phyloP scores from a whole-genome alignment of 2,888 invertebrate genomes.

The Heliconius cydno region DNA sequence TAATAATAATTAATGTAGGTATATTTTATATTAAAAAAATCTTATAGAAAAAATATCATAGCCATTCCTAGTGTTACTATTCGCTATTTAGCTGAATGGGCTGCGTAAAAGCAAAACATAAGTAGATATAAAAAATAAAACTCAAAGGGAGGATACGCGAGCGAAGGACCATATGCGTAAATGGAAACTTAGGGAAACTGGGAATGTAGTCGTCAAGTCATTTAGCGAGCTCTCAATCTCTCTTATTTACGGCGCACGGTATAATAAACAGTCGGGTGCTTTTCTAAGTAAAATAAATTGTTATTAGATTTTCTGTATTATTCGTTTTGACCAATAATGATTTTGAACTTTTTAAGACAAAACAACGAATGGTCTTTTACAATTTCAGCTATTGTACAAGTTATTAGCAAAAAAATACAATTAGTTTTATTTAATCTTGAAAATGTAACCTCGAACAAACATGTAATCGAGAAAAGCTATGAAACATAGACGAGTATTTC shows the following conservation, averaged over 20 bases:
- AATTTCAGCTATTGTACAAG: no score
- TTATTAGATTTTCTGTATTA: neutral
- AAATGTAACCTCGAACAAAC: neutral
- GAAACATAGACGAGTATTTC: neutral
- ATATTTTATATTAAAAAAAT: no score
- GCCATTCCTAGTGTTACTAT: neutral
- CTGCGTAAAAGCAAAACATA: slow-evolving; percentile 1
- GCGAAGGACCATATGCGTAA: neutral
- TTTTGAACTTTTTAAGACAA: no score
- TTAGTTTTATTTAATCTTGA: neutral
- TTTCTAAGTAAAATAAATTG: neutral
- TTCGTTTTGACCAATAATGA: no score
- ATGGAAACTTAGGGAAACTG: slow-evolving; percentile 2
- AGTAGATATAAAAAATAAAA: neutral
- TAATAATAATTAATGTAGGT: no score
- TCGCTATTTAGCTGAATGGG: neutral
- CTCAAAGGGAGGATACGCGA: neutral
- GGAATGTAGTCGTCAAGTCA: neutral
- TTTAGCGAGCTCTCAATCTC: slow-evolving; percentile 1
- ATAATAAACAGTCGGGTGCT: neutral
- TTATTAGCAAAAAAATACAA: neutral
- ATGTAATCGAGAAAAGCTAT: neutral
- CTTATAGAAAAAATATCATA: no score
- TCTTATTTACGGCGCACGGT: neutral
- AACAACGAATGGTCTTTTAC: no score